Conservation (phyloP, 2,888 invertebrate genomes). For the Acholoe squamosa region DNA sequence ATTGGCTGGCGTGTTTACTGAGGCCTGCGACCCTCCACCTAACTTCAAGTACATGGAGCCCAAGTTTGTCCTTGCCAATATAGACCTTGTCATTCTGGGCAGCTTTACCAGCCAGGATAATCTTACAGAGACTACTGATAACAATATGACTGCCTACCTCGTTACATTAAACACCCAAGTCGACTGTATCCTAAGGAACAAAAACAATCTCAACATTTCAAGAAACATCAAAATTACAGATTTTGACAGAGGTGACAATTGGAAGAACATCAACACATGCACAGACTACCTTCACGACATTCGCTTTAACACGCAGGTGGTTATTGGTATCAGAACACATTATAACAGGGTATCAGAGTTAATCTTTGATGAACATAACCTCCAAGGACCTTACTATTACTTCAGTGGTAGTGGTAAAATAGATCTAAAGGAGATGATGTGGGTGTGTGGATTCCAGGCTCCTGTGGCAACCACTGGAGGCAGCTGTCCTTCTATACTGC, state of each 20-base stretch:
- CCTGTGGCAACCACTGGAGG: neutral
- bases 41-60: neutral
- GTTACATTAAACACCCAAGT: neutral
- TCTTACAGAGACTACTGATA: neutral
- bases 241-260: neutral
- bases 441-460: neutral
- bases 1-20: neutral
- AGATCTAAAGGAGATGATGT: neutral
- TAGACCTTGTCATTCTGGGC: neutral
- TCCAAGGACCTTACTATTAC: neutral
- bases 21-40: neutral
- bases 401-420: neutral
- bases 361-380: neutral
- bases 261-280: neutral
- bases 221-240: conserved; percentile 13
- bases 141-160: neutral
- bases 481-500: neutral
- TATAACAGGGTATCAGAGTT: neutral
- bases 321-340: neutral
- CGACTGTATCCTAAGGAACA: neutral
- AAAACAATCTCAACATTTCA: neutral
- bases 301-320: neutral
- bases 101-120: neutral
- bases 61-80: neutral
- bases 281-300: neutral